A percentile compares a stretch with the other conserved stretches of the same genome.
Evolutionary conservation across 2,888 invertebrate species (phyloP).

Genomic region (Aphrophora alni): DNA sequence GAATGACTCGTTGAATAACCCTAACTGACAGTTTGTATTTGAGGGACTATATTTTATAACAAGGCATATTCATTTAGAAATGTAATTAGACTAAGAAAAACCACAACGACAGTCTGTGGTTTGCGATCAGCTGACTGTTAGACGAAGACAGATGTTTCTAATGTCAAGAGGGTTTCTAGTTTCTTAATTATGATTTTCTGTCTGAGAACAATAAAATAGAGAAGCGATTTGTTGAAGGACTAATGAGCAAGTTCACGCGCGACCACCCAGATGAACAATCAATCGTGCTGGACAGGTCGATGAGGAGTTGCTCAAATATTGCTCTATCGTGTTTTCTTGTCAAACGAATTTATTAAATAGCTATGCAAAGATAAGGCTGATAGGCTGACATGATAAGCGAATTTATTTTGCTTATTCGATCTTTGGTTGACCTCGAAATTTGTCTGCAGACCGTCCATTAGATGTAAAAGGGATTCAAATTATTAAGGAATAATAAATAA

Average conservation of each 20-base stretch:
- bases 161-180: not conserved
- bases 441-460: no score
- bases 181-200: slow-evolving; percentile 1
- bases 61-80: not conserved
- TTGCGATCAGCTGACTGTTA: no score
- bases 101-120: no score
- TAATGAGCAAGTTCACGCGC: not conserved
- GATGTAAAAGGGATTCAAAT: no score
- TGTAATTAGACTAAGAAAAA: not conserved
- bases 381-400: no score
- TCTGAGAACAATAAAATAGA: not conserved
- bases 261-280: not conserved
- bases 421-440: no score
- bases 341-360: no score
- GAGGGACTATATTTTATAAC: not conserved
- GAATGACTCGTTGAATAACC: not conserved
- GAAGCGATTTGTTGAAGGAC: not conserved
- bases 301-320: not conserved
- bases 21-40: not conserved
- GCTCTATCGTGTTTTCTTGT: not conserved
- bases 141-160: no score
- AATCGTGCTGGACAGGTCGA: no score
- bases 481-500: no score
- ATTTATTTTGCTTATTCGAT: no score
- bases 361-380: no score